phyloP scores from a whole-genome alignment of 2,113 vertebrate species.

The Buteo buteo region DNA sequence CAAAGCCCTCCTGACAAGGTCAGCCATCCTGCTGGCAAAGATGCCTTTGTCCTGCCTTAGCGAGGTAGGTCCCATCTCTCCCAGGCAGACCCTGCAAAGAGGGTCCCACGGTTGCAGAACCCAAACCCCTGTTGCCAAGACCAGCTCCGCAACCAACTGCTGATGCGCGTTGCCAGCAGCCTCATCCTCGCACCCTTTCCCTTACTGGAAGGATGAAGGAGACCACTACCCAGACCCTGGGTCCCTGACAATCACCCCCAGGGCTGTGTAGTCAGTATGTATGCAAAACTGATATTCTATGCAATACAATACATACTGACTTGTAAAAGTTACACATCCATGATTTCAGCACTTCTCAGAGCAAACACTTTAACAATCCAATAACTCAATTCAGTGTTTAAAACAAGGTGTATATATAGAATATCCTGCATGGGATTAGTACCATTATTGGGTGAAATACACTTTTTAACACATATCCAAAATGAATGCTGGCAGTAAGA shows the following conservation, averaged over 20 bases:
- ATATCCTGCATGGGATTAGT: background rate
- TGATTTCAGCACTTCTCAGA: background rate
- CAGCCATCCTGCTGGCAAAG: background rate
- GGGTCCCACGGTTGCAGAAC: background rate
- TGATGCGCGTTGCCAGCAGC: fast-evolving
- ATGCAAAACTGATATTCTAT: background rate
- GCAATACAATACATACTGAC: background rate
- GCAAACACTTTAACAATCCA: background rate
- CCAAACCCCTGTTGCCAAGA: background rate
- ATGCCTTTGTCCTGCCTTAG: no score
- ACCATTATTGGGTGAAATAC: background rate
- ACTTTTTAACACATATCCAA: background rate
- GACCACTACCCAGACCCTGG: fast-evolving
- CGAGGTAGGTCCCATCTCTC: background rate
- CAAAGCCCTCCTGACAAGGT: background rate
- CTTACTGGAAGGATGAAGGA: no score
- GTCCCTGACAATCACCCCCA: background rate
- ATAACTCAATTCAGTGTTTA: background rate
- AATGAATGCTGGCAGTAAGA: background rate
- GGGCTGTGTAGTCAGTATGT: background rate
- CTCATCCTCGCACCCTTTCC: background rate
- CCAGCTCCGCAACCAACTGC: background rate
- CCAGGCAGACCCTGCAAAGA: background rate
- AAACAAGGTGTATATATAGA: background rate
- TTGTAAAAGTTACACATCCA: background rate